Evolutionary conservation across 2,797 vertebrate genomes (phyloP).

Genomic region (Morelia viridis): DNA sequence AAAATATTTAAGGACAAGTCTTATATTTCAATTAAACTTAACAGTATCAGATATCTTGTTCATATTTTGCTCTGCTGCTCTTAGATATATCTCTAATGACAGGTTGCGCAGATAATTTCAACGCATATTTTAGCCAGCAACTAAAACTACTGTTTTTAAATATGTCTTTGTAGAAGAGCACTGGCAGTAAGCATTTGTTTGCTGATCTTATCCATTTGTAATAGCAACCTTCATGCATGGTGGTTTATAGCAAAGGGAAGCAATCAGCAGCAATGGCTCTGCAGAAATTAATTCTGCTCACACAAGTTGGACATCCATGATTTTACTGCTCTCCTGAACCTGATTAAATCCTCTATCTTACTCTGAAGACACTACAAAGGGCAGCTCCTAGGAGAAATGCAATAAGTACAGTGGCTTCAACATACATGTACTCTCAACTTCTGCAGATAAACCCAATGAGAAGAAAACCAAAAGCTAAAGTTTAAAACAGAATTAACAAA

Average conservation of each 20-base stretch:
- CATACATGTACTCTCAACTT: too few species aligned
- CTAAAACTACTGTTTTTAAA: conserved; percentile 40
- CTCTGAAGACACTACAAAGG: too few species aligned
- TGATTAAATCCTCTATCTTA: too few species aligned
- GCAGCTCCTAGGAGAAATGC: too few species aligned
- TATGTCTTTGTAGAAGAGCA: conserved; percentile 37
- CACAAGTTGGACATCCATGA: neutral
- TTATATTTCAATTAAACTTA: conserved; percentile 53
- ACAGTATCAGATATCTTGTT: conserved; percentile 24
- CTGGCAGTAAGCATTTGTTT: conserved; percentile 3
- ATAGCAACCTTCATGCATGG: neutral
- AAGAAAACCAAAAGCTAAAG: too few species aligned
- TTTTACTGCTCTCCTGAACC: neutral
- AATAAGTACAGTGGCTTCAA: too few species aligned
- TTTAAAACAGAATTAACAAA: too few species aligned
- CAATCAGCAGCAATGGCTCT: neutral
- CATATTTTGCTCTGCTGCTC: conserved; percentile 28
- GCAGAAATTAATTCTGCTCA: neutral
- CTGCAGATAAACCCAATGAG: too few species aligned
- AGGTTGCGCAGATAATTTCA: conserved; percentile 42
- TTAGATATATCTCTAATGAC: conserved; percentile 38
- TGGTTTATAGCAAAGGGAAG: neutral
- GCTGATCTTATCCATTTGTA: neutral
- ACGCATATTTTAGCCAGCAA: conserved; percentile 34
- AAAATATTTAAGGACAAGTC: conserved; percentile 57